A percentile compares a stretch with the other conserved stretches of the same genome.
Evolutionary conservation across 2,888 invertebrate species (phyloP).

Genomic region (Endotricha flammealis): DNA sequence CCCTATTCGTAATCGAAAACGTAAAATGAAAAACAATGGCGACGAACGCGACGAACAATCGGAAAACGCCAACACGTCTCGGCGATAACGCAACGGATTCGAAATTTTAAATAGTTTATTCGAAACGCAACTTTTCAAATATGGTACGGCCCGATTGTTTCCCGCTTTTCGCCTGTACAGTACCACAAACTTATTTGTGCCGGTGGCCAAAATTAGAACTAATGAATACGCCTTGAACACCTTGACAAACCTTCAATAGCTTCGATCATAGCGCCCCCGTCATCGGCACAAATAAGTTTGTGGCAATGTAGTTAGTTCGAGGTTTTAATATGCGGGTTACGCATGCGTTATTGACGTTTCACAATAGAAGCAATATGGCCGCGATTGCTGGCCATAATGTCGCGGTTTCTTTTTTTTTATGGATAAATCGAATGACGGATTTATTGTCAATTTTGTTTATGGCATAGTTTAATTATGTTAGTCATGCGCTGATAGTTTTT

Average conservation of each 20-base stretch:
- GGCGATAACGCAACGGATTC: conserved; percentile 76
- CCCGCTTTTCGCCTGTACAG: conserved; percentile 76
- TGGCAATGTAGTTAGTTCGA: conserved; percentile 57
- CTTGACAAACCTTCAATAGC: too few species aligned
- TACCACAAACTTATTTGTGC: too few species aligned
- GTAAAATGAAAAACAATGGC: conserved; percentile 25
- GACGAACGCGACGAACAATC: conserved; percentile 69
- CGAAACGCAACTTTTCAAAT: conserved; percentile 68
- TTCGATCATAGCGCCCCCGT: too few species aligned
- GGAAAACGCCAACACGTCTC: conserved; percentile 70
- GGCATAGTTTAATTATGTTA: conserved; percentile 5
- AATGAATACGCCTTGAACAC: too few species aligned
- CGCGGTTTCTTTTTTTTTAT: conserved; percentile 44
- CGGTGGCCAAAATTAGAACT: too few species aligned
- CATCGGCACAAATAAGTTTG: too few species aligned
- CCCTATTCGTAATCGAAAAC: conserved; percentile 33
- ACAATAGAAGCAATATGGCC: conserved; percentile 65
- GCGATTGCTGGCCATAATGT: conserved; percentile 41
- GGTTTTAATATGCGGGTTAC: conserved; percentile 74
- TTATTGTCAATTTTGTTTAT: conserved; percentile 4
- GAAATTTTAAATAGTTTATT: conserved; percentile 77
- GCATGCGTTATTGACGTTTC: conserved; percentile 67
- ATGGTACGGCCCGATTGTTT: conserved; percentile 71
- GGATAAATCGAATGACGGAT: conserved; percentile 23
- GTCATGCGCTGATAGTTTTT: background rate